Evolutionary conservation across 1,140 invertebrate genomes (phyloP).

Genomic region (Neodiprion fabricii): DNA sequence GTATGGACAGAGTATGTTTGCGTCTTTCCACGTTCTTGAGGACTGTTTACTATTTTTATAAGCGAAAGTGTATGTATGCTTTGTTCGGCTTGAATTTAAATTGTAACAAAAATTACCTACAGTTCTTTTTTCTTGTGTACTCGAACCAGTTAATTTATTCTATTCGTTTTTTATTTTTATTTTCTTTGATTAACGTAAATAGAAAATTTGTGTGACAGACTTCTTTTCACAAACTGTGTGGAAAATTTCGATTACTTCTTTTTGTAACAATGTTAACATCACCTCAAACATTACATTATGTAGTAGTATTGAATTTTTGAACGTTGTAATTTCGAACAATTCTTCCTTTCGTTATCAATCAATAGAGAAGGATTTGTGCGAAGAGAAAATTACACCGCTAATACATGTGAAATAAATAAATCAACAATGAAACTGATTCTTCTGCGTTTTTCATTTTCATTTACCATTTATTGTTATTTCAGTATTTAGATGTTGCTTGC

Average conservation of each 20-base stretch:
- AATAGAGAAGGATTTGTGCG: too few species aligned
- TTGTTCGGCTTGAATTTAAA: constrained; percentile 41
- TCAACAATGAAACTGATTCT: constrained; percentile 21
- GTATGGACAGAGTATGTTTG: constrained; percentile 31
- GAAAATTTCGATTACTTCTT: not conserved
- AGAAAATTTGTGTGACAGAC: constrained; percentile 6
- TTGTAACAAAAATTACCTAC: too few species aligned
- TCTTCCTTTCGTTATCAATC: too few species aligned
- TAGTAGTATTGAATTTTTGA: too few species aligned
- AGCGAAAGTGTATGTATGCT: constrained; percentile 49
- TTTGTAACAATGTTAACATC: not conserved
- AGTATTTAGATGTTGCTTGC: too few species aligned
- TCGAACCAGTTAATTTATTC: too few species aligned
- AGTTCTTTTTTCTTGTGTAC: too few species aligned
- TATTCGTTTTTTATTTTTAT: constrained; percentile 13
- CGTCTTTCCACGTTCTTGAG: constrained; percentile 37
- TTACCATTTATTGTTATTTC: too few species aligned
- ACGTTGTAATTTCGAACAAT: too few species aligned
- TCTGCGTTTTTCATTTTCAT: constrained; percentile 2
- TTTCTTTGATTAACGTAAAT: constrained; percentile 29
- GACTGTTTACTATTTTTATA: constrained; percentile 60
- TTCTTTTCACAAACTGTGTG: not conserved
- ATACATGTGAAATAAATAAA: constrained; percentile 49
- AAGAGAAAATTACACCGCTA: constrained; percentile 35
- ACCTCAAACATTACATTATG: too few species aligned